Evolutionary conservation across 2,113 vertebrate species (phyloP), one percentile per base, ranked within the genome.

Genomic region (Pelvicachromis taeniatus): DNA sequence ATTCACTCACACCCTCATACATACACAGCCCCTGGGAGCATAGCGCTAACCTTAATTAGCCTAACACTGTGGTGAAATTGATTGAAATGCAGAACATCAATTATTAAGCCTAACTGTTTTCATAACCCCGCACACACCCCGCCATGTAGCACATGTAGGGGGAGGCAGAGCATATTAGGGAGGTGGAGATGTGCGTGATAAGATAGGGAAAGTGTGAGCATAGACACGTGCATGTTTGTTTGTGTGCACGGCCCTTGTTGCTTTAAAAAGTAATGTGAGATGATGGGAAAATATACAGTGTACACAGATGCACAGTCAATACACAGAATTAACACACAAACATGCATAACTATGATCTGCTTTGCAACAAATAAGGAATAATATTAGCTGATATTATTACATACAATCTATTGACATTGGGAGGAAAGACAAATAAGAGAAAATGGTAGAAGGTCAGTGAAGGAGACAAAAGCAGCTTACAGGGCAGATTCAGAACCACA

Each of bases 1-100:
- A 78, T 65, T 81, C 82, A 81, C 88, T 79, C 89, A 86, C 82
- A 84, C 77, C 77, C 87, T 85, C 83, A 87, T 96, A 96, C 96
- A 95, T 95, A 97, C 97, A 97, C 97, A 97, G 97, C 97, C 97
- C 96, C 94, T 88, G 97, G 97, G 98, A 99, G 97, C 95, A 94
- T 94, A 95, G 94, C 89, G 96, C 96, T 97, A 97, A 97, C 97
- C 97, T 98, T 99, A 98, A 99, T 99, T 99, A 99, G 98, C 97
- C 97, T 96, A 96, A 96, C 96, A 96, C 96, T 95, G 89, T 96
- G 94, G 96, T 95, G 95, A 90, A 96, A 96, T 96, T 95, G 97
- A 97, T 97, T 97, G 97, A 97, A 96, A 97, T 96, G 96, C 95
- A 97, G 96, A 94, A 97, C 96, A 97, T 97, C 96, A 97, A 97